Evolutionary conservation across 2,113 vertebrate genomes (phyloP), one percentile per base, ranked within the genome.

Genomic region (Cygnus atratus): DNA sequence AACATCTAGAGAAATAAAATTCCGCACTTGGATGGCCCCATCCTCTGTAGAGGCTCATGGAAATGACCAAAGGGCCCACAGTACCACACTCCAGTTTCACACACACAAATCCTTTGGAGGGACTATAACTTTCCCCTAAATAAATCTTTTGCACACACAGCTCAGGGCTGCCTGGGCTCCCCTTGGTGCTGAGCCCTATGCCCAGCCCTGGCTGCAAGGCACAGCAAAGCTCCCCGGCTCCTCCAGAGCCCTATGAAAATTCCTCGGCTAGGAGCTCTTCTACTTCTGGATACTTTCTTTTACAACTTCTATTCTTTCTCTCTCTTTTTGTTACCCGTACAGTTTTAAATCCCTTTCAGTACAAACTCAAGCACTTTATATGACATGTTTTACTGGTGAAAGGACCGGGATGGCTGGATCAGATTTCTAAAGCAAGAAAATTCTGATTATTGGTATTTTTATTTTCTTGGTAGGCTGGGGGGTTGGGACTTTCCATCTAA

Each of bases 401-500:
- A 94, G 52, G 62, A 44, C 77, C 41, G 88, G 78, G 15, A 72
- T 82, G 90, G 68, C 74, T 90, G 58, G 90, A 77, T 71, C 88
- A 68, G 70, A 79, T 84, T 90, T 91, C 70, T 52, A 93, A 63
- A 92, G 43, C 68, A 88, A 78, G 62, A 86, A 95, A 95, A 94
- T 91, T 44, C 52, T 74, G 67, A 88, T 92, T 92, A 75, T 67
- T 89, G 58, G 24, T 31, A 22, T 77, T 62, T 88, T 65, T 46
- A 9, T 71, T 81, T 17, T 76, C 37, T 80, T 65, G 2, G 54
- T 63, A 84, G 41, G 41, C 48, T 68, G 70, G 82, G 79, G 50
- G 81, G 90, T 57, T 96, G 88, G 94, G 92, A 90, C 72, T 91
- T 93, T 95, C 87, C 87, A 92, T 88, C 88, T 89, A 80, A 92